Percentiles rank a stretch among this genome's conserved stretches.
Evolutionary conservation across 1,140 invertebrate genomes (phyloP).

Genomic region (Drosophila pseudoananassae): DNA sequence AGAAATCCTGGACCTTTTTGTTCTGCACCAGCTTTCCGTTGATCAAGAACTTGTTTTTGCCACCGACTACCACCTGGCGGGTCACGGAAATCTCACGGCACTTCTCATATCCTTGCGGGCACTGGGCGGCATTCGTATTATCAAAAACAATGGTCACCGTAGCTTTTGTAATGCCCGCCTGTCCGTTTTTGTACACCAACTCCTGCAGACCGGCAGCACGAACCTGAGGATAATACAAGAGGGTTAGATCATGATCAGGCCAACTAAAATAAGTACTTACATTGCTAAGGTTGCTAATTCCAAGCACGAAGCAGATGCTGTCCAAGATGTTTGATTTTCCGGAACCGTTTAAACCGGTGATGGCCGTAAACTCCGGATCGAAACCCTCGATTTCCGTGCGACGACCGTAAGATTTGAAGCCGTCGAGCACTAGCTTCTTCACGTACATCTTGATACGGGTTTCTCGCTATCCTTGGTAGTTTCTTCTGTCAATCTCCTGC

Average conservation of each 20-base stretch:
- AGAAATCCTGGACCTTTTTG: slow-evolving; percentile 96
- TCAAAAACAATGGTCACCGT: slow-evolving; percentile 98
- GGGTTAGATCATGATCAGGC: neutral
- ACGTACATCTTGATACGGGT: slow-evolving; percentile 91
- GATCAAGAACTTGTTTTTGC: slow-evolving; percentile 97
- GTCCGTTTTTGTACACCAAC: slow-evolving; percentile 98
- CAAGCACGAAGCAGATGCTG: slow-evolving; percentile 98
- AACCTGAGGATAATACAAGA: slow-evolving; percentile 86
- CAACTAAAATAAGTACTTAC: slow-evolving; percentile 85
- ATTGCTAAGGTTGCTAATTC: slow-evolving; percentile 96
- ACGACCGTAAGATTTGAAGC: slow-evolving; percentile 99
- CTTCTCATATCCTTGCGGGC: slow-evolving; percentile 96
- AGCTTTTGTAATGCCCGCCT: slow-evolving; percentile 97
- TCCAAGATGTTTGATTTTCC: slow-evolving; percentile 99
- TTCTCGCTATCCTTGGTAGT: neutral
- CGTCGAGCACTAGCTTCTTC: slow-evolving; percentile 97
- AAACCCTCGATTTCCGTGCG: slow-evolving; percentile 97
- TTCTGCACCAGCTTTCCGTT: slow-evolving; percentile 96
- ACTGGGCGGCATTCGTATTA: slow-evolving; percentile 92
- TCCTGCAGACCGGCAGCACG: slow-evolving; percentile 95
- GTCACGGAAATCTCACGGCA: slow-evolving; percentile 97
- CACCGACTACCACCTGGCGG: slow-evolving; percentile 92
- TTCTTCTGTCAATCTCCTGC: slow-evolving; percentile 12
- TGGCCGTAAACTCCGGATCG: slow-evolving; percentile 98
- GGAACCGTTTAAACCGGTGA: slow-evolving; percentile 98